Evolutionary conservation across 2,797 vertebrate genomes (phyloP), one percentile per base, ranked within the genome.

Genomic region (Mus spretus): DNA sequence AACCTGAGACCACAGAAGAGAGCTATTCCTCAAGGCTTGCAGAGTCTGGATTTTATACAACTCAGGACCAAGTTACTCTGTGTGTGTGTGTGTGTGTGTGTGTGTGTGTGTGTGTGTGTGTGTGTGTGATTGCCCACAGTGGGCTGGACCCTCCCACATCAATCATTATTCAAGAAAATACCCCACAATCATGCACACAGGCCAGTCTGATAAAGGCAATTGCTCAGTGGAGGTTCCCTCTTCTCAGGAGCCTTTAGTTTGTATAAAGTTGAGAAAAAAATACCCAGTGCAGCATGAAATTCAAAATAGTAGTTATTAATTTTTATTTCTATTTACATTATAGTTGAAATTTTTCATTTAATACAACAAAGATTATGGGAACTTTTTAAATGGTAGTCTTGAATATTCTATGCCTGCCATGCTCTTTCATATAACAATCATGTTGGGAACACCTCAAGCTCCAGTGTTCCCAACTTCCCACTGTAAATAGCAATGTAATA

Each of bases 301-400:
- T 92, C 91, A 83, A 94, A 96, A 78, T 14, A 81, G 2, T 80
- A 31, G 6, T 78, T 59, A 53, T 0, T 47, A 55, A 83, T 47
- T 17, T 87, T 44, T 47, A 59, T n/a, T 80, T 75, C 67, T 83
- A 89, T 61, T 93, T 53, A 34, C 9, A 59, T 50, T 81, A 10
- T 47, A 85, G 37, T 22, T 82, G 31, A 83, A 22, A 34, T 19
- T 55, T 24, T 1, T 72, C 24, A 77, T 63, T 79, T 93, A 70
- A 74, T 37, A 70, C 79, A 89, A 92, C 22, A 55, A 89, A 95
- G 22, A 53, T 92, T 80, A 84, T 55, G 11, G 20, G 85, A 84
- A 92, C 53, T 91, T 70, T 91, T 65, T 80, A 11, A 31, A 97
- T 94, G 89, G 5, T 57, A 40, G 24, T 63, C 37, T 85, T 85